Evolutionary conservation across 64 coral and sea anemone genomes (phyloP).

Genomic region (Stichodactyla helianthus): DNA sequence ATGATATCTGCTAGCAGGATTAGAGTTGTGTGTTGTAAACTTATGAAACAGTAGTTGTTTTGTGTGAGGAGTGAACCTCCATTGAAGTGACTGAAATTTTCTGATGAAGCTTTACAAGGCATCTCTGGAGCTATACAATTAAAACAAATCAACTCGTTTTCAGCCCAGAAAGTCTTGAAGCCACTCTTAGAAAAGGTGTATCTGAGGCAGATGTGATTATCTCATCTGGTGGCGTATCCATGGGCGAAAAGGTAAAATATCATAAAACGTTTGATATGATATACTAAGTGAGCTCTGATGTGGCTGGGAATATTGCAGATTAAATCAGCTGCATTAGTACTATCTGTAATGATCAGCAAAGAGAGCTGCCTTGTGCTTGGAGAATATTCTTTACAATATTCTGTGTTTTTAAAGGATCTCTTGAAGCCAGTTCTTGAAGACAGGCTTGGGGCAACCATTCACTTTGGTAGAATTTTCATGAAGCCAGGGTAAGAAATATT

Average conservation of each 20-base stretch:
- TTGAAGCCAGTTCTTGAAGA: conserved; percentile 88
- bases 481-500: conserved; percentile 65
- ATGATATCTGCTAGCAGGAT: too few relatives aligned
- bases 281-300: too few relatives aligned
- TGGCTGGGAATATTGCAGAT: too few relatives aligned
- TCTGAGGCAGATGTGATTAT: conserved; percentile 87
- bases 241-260: conserved; percentile 86
- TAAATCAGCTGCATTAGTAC: too few relatives aligned
- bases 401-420: conserved; percentile 44
- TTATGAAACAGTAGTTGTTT: too few relatives aligned
- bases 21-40: too few relatives aligned
- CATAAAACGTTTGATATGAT: too few relatives aligned
- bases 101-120: too few relatives aligned
- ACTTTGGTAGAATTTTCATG: conserved; percentile 99
- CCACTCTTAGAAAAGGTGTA: conserved; percentile 60
- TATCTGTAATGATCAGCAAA: too few relatives aligned
- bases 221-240: conserved; percentile 95
- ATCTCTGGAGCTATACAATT: neutral
- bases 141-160: neutral
- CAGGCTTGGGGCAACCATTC: conserved; percentile 67
- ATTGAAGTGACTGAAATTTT: too few relatives aligned
- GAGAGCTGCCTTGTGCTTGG: too few relatives aligned
- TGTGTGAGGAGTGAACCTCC: too few relatives aligned
- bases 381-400: neutral
- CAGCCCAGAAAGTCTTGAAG: conserved; percentile 64